Evolutionary conservation across 1,140 invertebrate genomes (phyloP), one percentile per base, ranked within the genome.

Genomic region (Schlechtendalia chinensis): DNA sequence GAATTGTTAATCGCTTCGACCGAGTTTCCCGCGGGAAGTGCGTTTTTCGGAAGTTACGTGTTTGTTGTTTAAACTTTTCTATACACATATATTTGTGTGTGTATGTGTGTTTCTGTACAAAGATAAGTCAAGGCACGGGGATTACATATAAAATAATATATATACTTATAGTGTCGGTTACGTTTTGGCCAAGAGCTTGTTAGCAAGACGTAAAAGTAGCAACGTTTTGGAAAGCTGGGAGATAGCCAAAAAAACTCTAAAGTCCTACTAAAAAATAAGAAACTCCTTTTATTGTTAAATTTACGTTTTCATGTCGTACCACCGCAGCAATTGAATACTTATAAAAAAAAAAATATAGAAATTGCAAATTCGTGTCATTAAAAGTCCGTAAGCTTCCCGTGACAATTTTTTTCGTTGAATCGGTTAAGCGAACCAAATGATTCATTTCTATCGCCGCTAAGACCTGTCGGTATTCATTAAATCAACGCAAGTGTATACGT

Each of bases 31-130:
- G 5, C 45, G n/a, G 22, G 45, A 50, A 50, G 45, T 69, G 22
- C 22, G 14, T 50, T 69, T 69, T 69, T 50, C 16, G 6, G 24
- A 19, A 47, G 22, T 17, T 69, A 47, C 19, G 32, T 0, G 72
- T 75, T 75, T 24, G 72, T 77, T 59, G 74, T 77, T 77, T 45
- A 47, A 77, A 77, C 32, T 59, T 39, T 59, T 39, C 11, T 58
- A 16, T 5, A 5, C 65, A 22, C 19, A 45, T 8, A 22, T 22
- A n/a, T n/a, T n/a, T n/a, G n/a, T n/a, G n/a, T n/a, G n/a, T n/a
- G n/a, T n/a, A n/a, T n/a, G n/a, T n/a, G n/a, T n/a, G n/a, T n/a
- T n/a, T 2, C 8, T 22, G n/a, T 69, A 69, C 14, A 53, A 45
- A 2, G 10, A 69, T 1, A 45, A 69, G n/a, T 69, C n/a, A 17